phyloP scores from a whole-genome alignment of 92 coral and sea anemone genomes.

The Paramuricea clavata region DNA sequence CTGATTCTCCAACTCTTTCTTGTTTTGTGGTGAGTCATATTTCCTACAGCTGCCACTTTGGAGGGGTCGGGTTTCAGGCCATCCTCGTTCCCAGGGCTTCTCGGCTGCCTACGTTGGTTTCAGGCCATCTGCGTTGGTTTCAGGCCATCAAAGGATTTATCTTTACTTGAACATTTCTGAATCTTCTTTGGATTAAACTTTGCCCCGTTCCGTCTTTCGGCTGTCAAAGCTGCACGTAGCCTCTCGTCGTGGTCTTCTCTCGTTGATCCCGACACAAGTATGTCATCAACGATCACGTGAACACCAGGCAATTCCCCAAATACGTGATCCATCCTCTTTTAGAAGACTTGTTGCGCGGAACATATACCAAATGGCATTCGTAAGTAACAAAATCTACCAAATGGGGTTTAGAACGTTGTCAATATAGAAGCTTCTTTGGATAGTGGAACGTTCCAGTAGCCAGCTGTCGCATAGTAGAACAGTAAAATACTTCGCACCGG shows the following conservation, averaged over 20 bases:
- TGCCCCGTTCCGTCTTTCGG: background rate
- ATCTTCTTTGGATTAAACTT: conserved; percentile 11
- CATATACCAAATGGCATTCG: conserved; percentile 42
- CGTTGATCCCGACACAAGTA: conserved; percentile 53
- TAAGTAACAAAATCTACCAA: conserved; percentile 23
- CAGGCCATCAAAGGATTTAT: background rate
- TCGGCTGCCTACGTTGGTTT: too few species aligned
- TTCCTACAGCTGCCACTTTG: conserved; percentile 1
- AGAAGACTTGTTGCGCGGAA: conserved; percentile 41
- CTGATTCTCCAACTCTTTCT: background rate
- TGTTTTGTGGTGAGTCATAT: conserved; percentile 10
- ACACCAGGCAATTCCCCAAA: conserved; percentile 17
- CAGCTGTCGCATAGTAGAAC: conserved; percentile 10
- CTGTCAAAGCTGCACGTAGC: conserved; percentile 22
- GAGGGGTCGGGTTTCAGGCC: conserved; percentile 4
- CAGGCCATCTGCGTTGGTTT: background rate
- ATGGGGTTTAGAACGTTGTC: conserved; percentile 37
- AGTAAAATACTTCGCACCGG: conserved; percentile 12
- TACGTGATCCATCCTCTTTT: conserved; percentile 42
- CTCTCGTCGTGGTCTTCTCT: conserved; percentile 40
- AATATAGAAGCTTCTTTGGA: conserved; percentile 10
- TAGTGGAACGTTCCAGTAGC: background rate
- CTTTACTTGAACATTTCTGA: background rate
- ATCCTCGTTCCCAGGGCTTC: too few species aligned
- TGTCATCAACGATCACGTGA: conserved; percentile 44